Base-by-base conservation (phyloP, 2,888 invertebrate genomes). In the Lepidocyrtinus sp. region DNA sequence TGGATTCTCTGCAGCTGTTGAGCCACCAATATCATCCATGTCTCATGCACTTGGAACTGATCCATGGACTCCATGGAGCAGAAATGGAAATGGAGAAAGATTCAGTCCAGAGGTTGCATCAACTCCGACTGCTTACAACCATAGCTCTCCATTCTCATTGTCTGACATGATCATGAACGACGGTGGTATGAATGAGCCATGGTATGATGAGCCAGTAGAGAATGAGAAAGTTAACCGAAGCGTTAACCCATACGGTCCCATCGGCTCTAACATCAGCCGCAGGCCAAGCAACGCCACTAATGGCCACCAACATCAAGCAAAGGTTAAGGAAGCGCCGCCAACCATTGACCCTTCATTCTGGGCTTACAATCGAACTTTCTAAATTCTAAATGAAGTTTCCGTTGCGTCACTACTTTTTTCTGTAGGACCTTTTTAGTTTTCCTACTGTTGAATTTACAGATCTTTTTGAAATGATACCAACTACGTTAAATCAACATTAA, bases 221-320 rank as follows among this genome's bases (percentile, higher is more conserved):
- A 80, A 75, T 25, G 45, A 50, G 0, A 36, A 55, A 9, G 1
- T n/a, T 0, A 24, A 21, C n/a, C 63, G 79, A 15, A 22, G 45
- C 19, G 73, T 73, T 0, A 75, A 75, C 21, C 80, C 80, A 9
- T 80, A 65, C n/a, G 80, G 80, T 15, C 80, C 80, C 0, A 80
- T 80, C 24, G 80, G 80, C 21, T 80, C 80, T 2, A 80, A 80
- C 21, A 75, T 80, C 15, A 71, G 64, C 24, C 70, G 80, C 12
- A 21, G 80, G 12, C n/a, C 80, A 2, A 63, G 50, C 46, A 79
- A 65, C 24, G 50, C 70, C 1, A 67, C 45, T 19, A 75, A 80
- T 27, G 75, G 75, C 1, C 1, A 70, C 12, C 27, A 55, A 63
- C 73, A 69, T 17, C 50, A 68, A 24, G 78, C 65, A 15, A 80